Base-by-base conservation (phyloP, 2,888 invertebrate species). In the Drosophila macrospina region DNA sequence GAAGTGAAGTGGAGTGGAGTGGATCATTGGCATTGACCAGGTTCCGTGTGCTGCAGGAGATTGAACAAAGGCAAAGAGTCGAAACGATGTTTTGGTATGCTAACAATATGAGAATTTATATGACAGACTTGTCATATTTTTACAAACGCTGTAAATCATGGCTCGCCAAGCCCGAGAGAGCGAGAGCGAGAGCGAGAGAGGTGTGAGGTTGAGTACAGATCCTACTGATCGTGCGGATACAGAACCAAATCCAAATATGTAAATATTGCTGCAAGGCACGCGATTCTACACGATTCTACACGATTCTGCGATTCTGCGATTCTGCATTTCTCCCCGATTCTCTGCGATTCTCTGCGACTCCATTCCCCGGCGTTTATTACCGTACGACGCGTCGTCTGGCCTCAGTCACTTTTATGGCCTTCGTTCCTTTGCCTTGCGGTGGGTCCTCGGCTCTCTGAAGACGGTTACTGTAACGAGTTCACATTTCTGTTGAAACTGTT, bases 41-140 rank as follows among this genome's bases (percentile, higher is more conserved):
- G 50, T 44, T 72, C 41, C 30, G 42, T 41, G 28, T 45, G 59
- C 67, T 34, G 39, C 6, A 59, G 51, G 11, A 15, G 54, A n/a
- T 13, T 16, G 16, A 65, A 72, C 69, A 73, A 72, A 60, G 69
- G 30, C 7, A 34, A 30, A 39, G 39, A 39, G 42, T 32, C 48
- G 39, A 61, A 70, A 59, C 54, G 69, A 54, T 69, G 54, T 60
- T 55, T 59, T 62, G 60, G 77, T 62, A 61, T 69, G 84, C 84
- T 86, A 86, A 86, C 86, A 87, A 86, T 87, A 80, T 86, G 80
- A 78, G 87, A 87, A 86, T 86, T 86, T 86, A 86, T 86, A 86
- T 82, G 86, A 87, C 86, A 87, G 76, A 87, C 86, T 82, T 87
- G 86, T 86, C 86, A 86, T 86, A 87, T 86, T 86, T 86, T 87